Evolutionary conservation across 1,140 invertebrate species (phyloP), one percentile per base, ranked within the genome.

Genomic region (Drosophila ficusphila): DNA sequence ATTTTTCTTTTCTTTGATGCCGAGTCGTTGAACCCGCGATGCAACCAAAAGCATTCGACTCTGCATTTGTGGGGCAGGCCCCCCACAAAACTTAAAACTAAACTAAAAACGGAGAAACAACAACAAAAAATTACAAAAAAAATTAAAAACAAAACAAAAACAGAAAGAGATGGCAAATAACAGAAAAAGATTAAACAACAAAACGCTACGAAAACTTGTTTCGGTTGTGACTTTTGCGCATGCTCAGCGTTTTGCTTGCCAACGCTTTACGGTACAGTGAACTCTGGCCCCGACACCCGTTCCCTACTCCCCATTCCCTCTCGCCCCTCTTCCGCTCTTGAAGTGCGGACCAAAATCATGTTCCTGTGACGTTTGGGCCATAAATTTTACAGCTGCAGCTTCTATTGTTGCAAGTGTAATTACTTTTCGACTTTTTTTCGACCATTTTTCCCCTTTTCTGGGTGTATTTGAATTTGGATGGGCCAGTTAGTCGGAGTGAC

Each of bases 211-310:
- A 75, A 68, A 85, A 81, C 76, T 81, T 71, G 81, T 85, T 85
- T 85, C 79, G 73, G 58, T 36, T 81, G 68, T 85, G 79, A 72
- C 70, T 74, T 85, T 85, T 86, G 81, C 76, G 81, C 81, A 81
- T 88, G 81, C 82, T 86, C 81, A 79, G 58, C 81, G 61, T 81
- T 83, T 72, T 77, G 58, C 76, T 78, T 47, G 72, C 51, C 64
- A 68, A 48, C 46, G 68, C 82, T 86, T 88, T 88, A 86, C 82
- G 82, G 82, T 86, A 86, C 82, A 86, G 73, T 86, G 82, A 86
- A 88, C 82, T 76, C 38, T 76, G 47, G 34, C 38, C 70, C 18
- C 58, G 25, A 34, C 48, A 29, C 14, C 14, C 21, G 23, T 14
- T 41, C 44, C 31, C n/a, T n/a, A n/a, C n/a, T n/a, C n/a, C n/a